Evolutionary conservation across 2,797 vertebrate species (phyloP).

Genomic region (Macropus fuliginosus): DNA sequence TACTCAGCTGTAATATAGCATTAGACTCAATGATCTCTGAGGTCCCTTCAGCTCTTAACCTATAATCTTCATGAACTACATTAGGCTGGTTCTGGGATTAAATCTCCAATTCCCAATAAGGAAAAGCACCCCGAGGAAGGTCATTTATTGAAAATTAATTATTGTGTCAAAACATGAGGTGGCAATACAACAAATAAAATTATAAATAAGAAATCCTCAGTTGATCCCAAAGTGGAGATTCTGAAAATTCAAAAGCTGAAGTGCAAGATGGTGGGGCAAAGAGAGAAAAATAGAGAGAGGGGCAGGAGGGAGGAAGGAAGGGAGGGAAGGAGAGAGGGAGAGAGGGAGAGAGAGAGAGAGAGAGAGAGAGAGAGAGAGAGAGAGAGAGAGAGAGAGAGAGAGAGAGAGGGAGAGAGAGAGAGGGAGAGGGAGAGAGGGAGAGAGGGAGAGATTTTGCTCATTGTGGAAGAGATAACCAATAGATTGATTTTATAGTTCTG

Average conservation of each 20-base stretch:
- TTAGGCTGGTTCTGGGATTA: not conserved
- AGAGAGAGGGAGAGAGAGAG: no score
- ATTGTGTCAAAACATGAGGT: not conserved
- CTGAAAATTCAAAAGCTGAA: no score
- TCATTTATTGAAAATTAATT: not conserved
- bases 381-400: no score
- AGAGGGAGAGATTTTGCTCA: no score
- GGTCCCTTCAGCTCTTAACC: not conserved
- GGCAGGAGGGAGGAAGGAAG: no score
- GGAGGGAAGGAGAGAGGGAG: rapidly evolving
- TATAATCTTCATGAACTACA: not conserved
- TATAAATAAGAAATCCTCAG: no score
- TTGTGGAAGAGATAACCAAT: not conserved
- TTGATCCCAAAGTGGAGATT: no score
- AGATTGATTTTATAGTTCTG: not conserved
- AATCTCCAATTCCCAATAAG: not conserved
- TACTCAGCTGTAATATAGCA: not conserved
- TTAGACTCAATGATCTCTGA: not conserved
- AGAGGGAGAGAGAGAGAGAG: no score
- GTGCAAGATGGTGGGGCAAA: no score
- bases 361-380: no score
- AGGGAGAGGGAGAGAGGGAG: no score
- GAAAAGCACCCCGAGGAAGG: not conserved
- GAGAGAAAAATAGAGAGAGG: no score
- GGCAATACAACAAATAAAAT: not conserved